Conservation (phyloP, 2,797 vertebrate species). For the Onychomys leucogaster region DNA sequence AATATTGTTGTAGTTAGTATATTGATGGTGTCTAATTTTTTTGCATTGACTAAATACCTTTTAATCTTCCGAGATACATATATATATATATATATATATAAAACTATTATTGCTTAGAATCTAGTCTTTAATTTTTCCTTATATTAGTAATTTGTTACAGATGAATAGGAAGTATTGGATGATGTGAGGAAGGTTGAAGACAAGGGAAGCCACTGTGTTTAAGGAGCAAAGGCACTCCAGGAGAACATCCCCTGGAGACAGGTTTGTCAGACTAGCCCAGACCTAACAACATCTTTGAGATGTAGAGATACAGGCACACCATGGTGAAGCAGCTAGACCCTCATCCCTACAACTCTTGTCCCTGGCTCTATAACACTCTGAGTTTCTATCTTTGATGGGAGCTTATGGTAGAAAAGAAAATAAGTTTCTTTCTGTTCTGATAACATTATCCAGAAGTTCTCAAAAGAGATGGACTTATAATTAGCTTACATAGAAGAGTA, state of each 20-base stretch:
- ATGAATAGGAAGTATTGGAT: neutral
- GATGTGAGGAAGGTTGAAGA: neutral
- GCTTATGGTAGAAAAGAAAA: neutral
- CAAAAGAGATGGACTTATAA: neutral
- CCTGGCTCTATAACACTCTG: neutral
- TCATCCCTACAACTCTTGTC: neutral
- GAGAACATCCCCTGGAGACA: neutral
- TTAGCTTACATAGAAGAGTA: neutral
- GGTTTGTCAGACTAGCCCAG: neutral
- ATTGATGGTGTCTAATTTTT: constrained; percentile 10
- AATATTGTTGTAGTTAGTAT: neutral
- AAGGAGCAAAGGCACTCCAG: neutral
- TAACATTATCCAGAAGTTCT: neutral
- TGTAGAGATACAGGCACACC: neutral
- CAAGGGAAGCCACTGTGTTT: neutral
- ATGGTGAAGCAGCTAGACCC: neutral
- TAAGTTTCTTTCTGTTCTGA: neutral
- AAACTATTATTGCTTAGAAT: neutral
- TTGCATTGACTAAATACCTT: neutral
- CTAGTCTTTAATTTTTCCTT: neutral
- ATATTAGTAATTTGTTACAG: neutral
- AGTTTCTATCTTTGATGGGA: neutral
- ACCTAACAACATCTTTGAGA: neutral
- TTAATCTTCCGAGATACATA: neutral
- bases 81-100: neutral